A percentile compares a stretch with the other conserved stretches of the same genome.
Evolutionary conservation across 2,797 vertebrate species (phyloP).

Genomic region (Melanotaenia boesemani): DNA sequence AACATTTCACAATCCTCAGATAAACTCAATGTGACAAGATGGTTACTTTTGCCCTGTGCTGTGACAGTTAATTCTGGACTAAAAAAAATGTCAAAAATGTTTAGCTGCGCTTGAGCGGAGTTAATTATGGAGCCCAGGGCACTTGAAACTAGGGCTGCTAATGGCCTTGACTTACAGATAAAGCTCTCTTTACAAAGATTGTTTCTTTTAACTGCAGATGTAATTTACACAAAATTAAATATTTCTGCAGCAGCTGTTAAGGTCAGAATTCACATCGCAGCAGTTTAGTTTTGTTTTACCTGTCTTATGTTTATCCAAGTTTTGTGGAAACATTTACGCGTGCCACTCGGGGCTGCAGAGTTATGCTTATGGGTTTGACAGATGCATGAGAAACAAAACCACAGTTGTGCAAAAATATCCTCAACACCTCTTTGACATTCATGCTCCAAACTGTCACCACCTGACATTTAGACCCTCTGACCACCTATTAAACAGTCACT

Average conservation of each 20-base stretch:
- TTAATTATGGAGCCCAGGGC: slow-evolving; percentile 96
- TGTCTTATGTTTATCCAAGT: slow-evolving; percentile 6
- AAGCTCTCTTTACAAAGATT: slow-evolving; percentile 93
- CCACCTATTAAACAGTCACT: slow-evolving; percentile 61
- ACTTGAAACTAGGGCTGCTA: slow-evolving; percentile 89
- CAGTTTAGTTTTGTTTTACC: slow-evolving; percentile 23
- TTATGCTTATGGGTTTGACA: not conserved
- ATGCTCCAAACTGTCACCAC: slow-evolving; percentile 56
- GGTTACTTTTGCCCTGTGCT: slow-evolving; percentile 92
- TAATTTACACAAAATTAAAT: slow-evolving; percentile 96
- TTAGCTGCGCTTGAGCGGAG: slow-evolving; percentile 97
- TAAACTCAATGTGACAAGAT: slow-evolving; percentile 93
- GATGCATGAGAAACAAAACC: slow-evolving; percentile 41
- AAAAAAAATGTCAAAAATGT: slow-evolving; percentile 98
- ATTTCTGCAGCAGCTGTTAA: slow-evolving; percentile 89
- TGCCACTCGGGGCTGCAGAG: not conserved
- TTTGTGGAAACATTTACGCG: slow-evolving; percentile 3
- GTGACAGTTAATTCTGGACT: slow-evolving; percentile 97
- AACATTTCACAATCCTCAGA: slow-evolving; percentile 81
- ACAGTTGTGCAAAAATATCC: slow-evolving; percentile 33
- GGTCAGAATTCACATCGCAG: slow-evolving; percentile 42
- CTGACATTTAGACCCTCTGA: slow-evolving; percentile 75
- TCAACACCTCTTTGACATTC: slow-evolving; percentile 62
- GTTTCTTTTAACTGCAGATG: slow-evolving; percentile 89
- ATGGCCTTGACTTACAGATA: slow-evolving; percentile 95